Base-by-base conservation (phyloP, 2,113 vertebrate genomes). In the Daboia siamensis region DNA sequence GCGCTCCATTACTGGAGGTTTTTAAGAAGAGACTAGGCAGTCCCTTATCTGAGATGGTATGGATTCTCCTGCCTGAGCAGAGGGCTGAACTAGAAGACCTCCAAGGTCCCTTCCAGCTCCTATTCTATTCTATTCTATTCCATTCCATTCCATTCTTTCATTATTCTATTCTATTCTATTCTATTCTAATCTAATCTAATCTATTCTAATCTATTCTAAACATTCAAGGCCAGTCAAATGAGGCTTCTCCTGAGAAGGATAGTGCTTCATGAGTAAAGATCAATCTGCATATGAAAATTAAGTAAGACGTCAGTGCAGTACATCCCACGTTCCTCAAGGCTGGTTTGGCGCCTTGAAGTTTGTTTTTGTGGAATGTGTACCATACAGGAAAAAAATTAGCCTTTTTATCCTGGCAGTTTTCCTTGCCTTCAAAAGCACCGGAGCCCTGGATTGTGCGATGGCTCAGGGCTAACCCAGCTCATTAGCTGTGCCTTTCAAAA, bases 401-500 rank as follows among this genome's bases (percentile, higher is more conserved):
- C 15, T 80, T 80, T 39, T 80, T 39, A 20, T 80, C 69, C 17
- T 39, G 6, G 33, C 69, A 39, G 33, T 80, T 80, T 80, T 39
- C 33, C 84, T 21, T 11, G 8, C 59, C 55, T 91, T 87, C 84
- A 91, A 87, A 87, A 13, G 26, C 48, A 24, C 20, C 29, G 9
- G 55, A 59, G 11, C 84, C 44, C 13, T 5, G 17, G n/a, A 51
- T 61, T 29, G 21, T n/a, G 54, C 13, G n/a, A 87, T 46, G 29
- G 85, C 59, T 46, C 55, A 24, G 51, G 84, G 56, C 57, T 86
- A 85, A 61, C 46, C 17, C 57, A 86, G 29, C 90, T 91, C 90
- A 91, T 91, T 91, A 91, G 46, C 33, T 39, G 15, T 51, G 56
- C 84, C 90, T 87, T 91, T 91, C 61, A 46, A 57, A 56, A 33